Base-by-base conservation (phyloP, 1,140 invertebrate genomes). In the Idris sp. region DNA sequence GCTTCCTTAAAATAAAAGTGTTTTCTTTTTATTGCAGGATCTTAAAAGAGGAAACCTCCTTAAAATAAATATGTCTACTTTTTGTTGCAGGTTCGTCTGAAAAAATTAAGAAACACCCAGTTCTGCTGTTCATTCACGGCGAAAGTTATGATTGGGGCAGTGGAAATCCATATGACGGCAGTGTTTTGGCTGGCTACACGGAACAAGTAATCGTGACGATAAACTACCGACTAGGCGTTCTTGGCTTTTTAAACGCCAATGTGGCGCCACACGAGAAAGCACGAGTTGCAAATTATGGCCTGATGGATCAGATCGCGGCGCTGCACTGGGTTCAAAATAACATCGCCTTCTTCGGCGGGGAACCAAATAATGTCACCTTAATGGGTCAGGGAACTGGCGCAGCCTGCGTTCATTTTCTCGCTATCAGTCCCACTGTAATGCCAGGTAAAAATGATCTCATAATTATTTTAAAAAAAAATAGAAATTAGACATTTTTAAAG, bases 61-160 rank as follows among this genome's bases (percentile, higher is more conserved):
- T n/a, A n/a, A n/a, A n/a, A n/a, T n/a, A n/a, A n/a, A n/a, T n/a
- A n/a, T n/a, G n/a, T n/a, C n/a, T n/a, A n/a, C n/a, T 46, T 48
- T 14, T 25, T 49, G 31, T 72, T 72, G 8, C 58, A 72, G 68
- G 51, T 0, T 49, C 68, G 2, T 43, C 51, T 0, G 51, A 72
- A 41, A 67, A 56, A 49, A 48, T 56, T 7, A 67, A 56, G 26
- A 67, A 33, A 28, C 40, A 94, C 85, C 95, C 97, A 11, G 96
- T 98, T 3, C 89, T 98, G 68, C 91, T 98, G 14, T 98, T 95
- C 89, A 93, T 98, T 68, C 97, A 98, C 82, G 97, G 97, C 0
- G 96, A 98, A 81, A 97, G 95, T 35, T 97, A 95, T 83, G 94
- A 97, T 77, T 97, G 95, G 92, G 97, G 96, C 80, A 95, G 95